Conservation (phyloP, 2,888 invertebrate species). For the Dynastes tityus region DNA sequence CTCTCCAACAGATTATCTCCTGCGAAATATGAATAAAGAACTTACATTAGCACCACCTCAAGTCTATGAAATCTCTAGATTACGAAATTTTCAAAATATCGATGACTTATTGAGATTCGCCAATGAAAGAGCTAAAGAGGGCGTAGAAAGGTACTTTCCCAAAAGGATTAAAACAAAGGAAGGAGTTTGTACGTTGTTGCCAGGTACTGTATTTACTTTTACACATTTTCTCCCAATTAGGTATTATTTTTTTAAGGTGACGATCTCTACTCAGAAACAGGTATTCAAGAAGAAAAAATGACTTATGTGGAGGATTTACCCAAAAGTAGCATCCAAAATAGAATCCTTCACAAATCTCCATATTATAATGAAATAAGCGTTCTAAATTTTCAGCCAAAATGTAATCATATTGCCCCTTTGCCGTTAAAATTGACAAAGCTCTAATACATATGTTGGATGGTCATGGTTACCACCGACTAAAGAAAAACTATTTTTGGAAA, state of each 20-base stretch:
- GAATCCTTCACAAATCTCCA: constrained; percentile 58
- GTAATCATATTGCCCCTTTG: constrained; percentile 60
- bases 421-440: constrained; percentile 31
- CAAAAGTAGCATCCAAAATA: constrained; percentile 58
- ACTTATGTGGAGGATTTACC: constrained; percentile 66
- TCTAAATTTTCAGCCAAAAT: constrained; percentile 60
- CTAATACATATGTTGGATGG: too few relatives aligned
- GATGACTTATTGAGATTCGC: constrained; percentile 76
- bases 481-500: too few relatives aligned
- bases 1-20: constrained; percentile 73
- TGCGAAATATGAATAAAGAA: constrained; percentile 67
- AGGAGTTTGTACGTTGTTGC: constrained; percentile 59
- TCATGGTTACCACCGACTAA: too few relatives aligned
- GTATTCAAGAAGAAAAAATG: constrained; percentile 61
- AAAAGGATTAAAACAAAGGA: constrained; percentile 62
- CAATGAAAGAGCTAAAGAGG: constrained; percentile 72
- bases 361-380: constrained; percentile 56
- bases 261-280: constrained; percentile 69
- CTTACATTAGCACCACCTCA: constrained; percentile 82
- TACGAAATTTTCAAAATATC: constrained; percentile 74
- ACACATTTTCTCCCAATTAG: background rate
- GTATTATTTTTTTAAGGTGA: constrained; percentile 71
- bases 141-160: constrained; percentile 70
- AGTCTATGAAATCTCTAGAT: constrained; percentile 80
- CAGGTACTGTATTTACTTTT: constrained; percentile 54